phyloP scores from a whole-genome alignment of 2,113 vertebrate genomes.

The Lophura nycthemera region DNA sequence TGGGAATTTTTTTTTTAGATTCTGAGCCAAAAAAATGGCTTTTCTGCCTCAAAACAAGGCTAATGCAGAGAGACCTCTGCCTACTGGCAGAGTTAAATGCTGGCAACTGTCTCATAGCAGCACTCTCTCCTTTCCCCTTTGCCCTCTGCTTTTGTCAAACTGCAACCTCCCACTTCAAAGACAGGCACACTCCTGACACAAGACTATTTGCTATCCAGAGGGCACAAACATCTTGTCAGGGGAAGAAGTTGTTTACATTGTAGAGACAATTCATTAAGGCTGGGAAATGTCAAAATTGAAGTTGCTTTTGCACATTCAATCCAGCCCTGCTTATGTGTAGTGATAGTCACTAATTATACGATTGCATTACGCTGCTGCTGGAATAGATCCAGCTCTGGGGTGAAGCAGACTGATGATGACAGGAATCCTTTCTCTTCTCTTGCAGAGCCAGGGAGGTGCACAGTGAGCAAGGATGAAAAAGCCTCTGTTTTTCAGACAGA shows the following conservation, averaged over 20 bases:
- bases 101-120: not conserved
- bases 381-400: not conserved
- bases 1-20: not conserved
- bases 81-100: not conserved
- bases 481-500: not conserved
- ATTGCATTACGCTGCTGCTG: not conserved
- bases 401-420: not conserved
- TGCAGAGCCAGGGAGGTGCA: not conserved
- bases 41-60: not conserved
- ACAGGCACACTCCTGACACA: not conserved
- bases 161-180: not conserved
- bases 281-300: not conserved
- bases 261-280: not conserved
- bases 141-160: conserved; percentile 18
- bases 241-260: not conserved
- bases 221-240: not conserved
- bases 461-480: not conserved
- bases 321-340: not conserved
- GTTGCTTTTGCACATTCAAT: not conserved
- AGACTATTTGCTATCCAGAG: conserved; percentile 12
- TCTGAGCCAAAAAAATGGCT: not conserved
- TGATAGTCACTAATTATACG: rapidly evolving
- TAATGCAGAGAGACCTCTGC: not conserved
- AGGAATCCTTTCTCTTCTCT: not conserved
- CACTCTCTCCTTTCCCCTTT: not conserved